Evolutionary conservation across 2,888 invertebrate genomes (phyloP).

Genomic region (Acheta domesticus): DNA sequence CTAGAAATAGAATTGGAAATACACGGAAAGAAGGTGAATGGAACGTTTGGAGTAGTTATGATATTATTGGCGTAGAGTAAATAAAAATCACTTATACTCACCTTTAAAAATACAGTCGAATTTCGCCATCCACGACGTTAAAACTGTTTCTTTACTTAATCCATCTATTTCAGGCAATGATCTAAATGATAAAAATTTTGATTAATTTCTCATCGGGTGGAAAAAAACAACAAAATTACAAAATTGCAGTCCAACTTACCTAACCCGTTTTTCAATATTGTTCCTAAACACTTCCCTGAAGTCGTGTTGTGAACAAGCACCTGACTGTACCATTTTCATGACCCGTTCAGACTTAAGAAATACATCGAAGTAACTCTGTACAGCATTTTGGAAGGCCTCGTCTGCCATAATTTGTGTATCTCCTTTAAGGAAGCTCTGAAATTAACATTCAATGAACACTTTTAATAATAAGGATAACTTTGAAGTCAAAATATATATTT

Average conservation of each 20-base stretch:
- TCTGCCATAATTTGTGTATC: slow-evolving; percentile 98
- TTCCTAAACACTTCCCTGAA: slow-evolving; percentile 97
- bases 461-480: background rate
- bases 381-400: slow-evolving; percentile 98
- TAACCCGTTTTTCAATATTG: slow-evolving; percentile 97
- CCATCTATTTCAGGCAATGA: slow-evolving; percentile 99
- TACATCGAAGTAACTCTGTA: slow-evolving; percentile 92
- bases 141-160: slow-evolving; percentile 95
- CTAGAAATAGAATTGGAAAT: no score
- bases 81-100: slow-evolving; percentile 44
- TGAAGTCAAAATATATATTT: slow-evolving; percentile 20
- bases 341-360: slow-evolving; percentile 97
- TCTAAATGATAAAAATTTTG: slow-evolving; percentile 50
- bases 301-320: slow-evolving; percentile 97
- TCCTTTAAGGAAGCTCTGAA: slow-evolving; percentile 88
- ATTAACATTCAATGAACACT: slow-evolving; percentile 37
- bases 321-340: slow-evolving; percentile 93
- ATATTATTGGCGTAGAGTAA: no score
- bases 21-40: no score
- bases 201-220: background rate
- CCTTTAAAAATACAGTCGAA: slow-evolving; percentile 98
- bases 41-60: no score
- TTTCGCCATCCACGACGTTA: slow-evolving; percentile 99
- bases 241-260: slow-evolving; percentile 50
- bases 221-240: background rate